A percentile compares a stretch with the other conserved stretches of the same genome.
These are phyloP conservation scores for Tridacna gigas DNA, from an alignment of 2,888 invertebrate genomes.

Conservation along the genomic window DNA sequence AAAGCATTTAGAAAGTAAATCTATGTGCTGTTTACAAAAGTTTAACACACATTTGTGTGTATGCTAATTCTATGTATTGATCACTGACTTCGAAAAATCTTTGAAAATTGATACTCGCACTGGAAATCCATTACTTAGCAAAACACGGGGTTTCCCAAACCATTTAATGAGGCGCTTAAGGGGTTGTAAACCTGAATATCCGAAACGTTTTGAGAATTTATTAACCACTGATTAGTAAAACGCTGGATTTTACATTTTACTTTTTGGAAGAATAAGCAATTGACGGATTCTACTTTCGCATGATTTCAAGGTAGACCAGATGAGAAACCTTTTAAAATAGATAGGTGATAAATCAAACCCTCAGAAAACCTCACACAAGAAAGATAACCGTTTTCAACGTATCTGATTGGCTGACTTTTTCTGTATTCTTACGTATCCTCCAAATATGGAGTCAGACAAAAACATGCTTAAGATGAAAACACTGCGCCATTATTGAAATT, in stretches of 20 bases:
- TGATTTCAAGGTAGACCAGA: too few relatives aligned
- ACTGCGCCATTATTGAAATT: conserved; percentile 77
- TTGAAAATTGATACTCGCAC: conserved; percentile 24
- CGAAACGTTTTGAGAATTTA: too few relatives aligned
- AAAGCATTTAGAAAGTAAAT: too few relatives aligned
- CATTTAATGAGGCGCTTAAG: conserved; percentile 55
- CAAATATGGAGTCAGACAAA: conserved; percentile 79
- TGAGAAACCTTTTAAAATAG: too few relatives aligned
- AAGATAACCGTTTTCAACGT: conserved; percentile 39
- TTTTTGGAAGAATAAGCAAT: too few relatives aligned
- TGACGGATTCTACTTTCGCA: too few relatives aligned
- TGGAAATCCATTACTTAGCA: conserved; percentile 33
- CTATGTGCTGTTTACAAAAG: too few relatives aligned
- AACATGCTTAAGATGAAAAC: conserved; percentile 77
- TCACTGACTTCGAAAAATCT: neutral
- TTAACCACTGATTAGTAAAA: too few relatives aligned
- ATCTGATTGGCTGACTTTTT: conserved; percentile 51
- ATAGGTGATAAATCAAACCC: neutral
- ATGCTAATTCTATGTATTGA: too few relatives aligned
- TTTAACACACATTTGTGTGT: too few relatives aligned
- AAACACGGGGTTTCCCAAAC: conserved; percentile 44
- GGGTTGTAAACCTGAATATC: neutral
- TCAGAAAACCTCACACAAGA: conserved; percentile 41
- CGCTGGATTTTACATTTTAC: too few relatives aligned
- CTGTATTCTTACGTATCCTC: conserved; percentile 72